These are phyloP conservation scores for Brachylomia viminalis DNA, from an alignment of 2,888 invertebrate genomes.

Conservation along the genomic window DNA sequence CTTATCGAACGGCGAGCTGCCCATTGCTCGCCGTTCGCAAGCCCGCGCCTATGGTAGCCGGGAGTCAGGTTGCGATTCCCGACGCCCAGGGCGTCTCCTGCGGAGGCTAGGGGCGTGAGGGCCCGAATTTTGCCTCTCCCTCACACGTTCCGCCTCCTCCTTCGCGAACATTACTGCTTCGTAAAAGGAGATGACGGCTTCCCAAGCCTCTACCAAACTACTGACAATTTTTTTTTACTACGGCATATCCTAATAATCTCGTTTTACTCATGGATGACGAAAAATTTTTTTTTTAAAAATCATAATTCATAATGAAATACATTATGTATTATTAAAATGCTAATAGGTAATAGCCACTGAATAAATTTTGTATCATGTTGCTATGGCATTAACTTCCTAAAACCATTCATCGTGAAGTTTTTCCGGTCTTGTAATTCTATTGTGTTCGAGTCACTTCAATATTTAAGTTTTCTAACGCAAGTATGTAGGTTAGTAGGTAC, in stretches of 20 bases:
- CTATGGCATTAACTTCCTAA: background rate
- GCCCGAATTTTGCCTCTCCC: too few species aligned
- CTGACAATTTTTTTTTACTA: background rate
- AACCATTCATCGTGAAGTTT: slow-evolving; percentile 13
- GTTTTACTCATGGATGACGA: background rate
- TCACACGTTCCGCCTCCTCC: too few species aligned
- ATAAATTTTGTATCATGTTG: background rate
- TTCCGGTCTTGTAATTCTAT: slow-evolving; percentile 37
- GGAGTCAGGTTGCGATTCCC: too few species aligned
- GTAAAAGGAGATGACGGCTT: too few species aligned
- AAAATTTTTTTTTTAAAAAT: background rate
- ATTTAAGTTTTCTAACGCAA: background rate
- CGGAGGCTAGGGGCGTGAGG: too few species aligned
- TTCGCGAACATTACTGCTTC: too few species aligned
- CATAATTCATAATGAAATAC: too few species aligned
- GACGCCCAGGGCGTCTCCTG: too few species aligned
- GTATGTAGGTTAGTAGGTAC: background rate
- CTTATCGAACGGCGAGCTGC: too few species aligned
- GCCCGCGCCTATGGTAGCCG: too few species aligned
- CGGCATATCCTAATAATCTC: background rate
- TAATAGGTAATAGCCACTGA: background rate
- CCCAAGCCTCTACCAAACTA: background rate
- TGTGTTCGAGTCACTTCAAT: slow-evolving; percentile 25
- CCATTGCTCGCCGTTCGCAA: too few species aligned
- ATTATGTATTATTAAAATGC: background rate